phyloP scores from a whole-genome alignment of 2,113 vertebrate genomes.

The Delphinapterus leucas region DNA sequence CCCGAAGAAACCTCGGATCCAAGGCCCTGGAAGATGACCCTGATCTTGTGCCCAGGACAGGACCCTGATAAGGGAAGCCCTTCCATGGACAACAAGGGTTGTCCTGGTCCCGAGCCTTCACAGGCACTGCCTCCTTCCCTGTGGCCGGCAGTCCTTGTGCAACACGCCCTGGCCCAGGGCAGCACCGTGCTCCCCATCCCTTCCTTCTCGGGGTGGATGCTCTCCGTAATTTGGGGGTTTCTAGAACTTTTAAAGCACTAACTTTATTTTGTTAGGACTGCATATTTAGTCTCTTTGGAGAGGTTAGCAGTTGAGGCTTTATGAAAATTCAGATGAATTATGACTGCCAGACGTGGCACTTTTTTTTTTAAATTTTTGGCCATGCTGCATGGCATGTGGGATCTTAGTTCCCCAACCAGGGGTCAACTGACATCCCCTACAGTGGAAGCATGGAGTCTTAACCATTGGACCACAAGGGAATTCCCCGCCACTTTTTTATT shows the following conservation, averaged over 20 bases:
- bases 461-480: no score
- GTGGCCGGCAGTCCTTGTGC: not conserved
- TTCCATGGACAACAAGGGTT: not conserved
- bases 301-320: not conserved
- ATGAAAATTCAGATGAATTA: not conserved
- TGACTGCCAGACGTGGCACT: not conserved
- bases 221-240: not conserved
- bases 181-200: no score
- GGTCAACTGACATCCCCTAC: no score
- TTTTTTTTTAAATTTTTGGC: not conserved
- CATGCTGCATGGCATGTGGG: no score
- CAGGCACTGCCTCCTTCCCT: not conserved
- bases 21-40: not conserved
- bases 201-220: not conserved
- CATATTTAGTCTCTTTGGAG: not conserved
- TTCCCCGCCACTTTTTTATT: not conserved
- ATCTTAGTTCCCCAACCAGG: no score
- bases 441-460: no score
- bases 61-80: not conserved
- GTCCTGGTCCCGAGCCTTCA: not conserved
- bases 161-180: not conserved
- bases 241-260: not conserved
- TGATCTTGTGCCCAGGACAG: not conserved
- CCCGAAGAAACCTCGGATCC: not conserved
- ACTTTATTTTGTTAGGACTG: not conserved